Evolutionary conservation across 2,888 invertebrate species (phyloP).

Genomic region (Agonum fuliginosum): DNA sequence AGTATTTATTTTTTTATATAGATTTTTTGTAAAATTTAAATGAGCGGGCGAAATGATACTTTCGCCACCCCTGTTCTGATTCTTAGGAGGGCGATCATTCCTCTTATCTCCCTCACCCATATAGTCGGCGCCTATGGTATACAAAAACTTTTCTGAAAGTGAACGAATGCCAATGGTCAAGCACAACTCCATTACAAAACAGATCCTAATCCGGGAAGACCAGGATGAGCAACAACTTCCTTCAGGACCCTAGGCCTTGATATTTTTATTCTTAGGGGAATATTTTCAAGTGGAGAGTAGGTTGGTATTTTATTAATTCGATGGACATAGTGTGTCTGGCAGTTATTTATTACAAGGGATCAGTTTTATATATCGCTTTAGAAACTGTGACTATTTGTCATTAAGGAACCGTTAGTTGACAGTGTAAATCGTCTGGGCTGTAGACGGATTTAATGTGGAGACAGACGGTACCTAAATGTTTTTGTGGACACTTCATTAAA

Average conservation of each 20-base stretch:
- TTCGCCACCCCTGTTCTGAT: too few relatives aligned
- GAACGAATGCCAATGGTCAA: too few relatives aligned
- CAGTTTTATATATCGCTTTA: conserved; percentile 7
- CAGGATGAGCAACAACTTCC: conserved; percentile 12
- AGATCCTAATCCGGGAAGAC: background rate
- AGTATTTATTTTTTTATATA: too few relatives aligned
- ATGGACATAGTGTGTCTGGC: conserved; percentile 10
- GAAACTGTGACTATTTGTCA: conserved; percentile 27
- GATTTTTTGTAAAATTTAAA: too few relatives aligned
- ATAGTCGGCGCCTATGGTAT: too few relatives aligned
- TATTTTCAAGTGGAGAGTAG: conserved; percentile 5
- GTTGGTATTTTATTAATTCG: conserved; percentile 34
- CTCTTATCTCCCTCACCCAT: too few relatives aligned
- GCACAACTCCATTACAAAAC: too few relatives aligned
- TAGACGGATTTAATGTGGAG: conserved; percentile 14
- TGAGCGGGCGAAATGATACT: too few relatives aligned
- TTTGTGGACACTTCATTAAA: conserved; percentile 22
- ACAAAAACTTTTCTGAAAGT: too few relatives aligned
- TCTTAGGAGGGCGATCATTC: too few relatives aligned
- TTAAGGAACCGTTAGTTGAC: conserved; percentile 13
- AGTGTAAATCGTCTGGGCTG: conserved; percentile 20
- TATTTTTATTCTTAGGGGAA: conserved; percentile 8
- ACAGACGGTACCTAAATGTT: conserved; percentile 4
- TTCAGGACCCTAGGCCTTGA: background rate
- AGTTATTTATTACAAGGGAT: conserved; percentile 25